Base-by-base conservation (phyloP, 2,888 invertebrate species). In the Cerastis leucographa region DNA sequence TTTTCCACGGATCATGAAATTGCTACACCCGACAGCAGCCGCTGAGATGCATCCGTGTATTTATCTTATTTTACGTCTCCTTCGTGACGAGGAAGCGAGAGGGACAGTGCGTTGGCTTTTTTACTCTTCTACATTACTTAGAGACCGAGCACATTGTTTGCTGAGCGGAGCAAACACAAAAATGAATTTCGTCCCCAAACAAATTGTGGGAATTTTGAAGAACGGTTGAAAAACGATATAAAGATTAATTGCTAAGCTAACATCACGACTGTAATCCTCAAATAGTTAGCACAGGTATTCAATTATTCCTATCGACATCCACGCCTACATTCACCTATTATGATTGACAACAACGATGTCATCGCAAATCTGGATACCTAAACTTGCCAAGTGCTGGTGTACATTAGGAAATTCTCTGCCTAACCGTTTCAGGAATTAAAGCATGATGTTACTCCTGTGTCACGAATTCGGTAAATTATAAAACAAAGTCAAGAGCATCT, bases 121-220 rank as follows among this genome's bases (percentile, higher is more conserved):
- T 86, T 80, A 74, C 76, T 82, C 71, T 44, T 76, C 70, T 82
- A 86, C 85, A 89, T 89, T 87, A 89, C 90, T 87, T 88, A 82
- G 82, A 84, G 84, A 82, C 76, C 71, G 66, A 84, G 83, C 76
- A 84, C 87, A 85, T 86, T 90, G 89, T 90, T 88, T 88, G 86
- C 81, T 68, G 84, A 88, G 83, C 85, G 76, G 76, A 71, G 81
- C 83, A 90, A 90, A 90, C 86, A 90, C 86, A 87, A 88, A 90
- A 89, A 90, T 90, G 89, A 87, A 89, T 89, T 89, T 85, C 80
- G 86, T 88, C 77, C 78, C 74, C 86, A 80, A 88, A 87, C 84
- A 83, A 77, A 76, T 42, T 71, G 64, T 54, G 54, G 22, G 44
- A 59, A 88, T 88, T 83, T 44, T 66, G 74, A 86, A 72, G 62